Base-by-base conservation (phyloP, 2,888 invertebrate genomes). In the Onthophagus sagittarius region DNA sequence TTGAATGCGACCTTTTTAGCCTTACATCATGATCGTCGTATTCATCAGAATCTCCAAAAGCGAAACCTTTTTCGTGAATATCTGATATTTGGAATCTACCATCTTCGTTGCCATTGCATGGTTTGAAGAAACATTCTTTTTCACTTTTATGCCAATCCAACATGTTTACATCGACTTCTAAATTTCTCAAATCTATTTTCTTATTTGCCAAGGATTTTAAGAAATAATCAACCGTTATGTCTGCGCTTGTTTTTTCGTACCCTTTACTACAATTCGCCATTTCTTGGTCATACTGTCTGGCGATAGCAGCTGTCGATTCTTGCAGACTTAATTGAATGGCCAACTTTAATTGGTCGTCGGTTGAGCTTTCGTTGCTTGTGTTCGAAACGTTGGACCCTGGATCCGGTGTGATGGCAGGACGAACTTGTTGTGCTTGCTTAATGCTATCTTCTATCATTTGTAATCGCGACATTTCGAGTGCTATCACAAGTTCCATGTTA, bases 381-480 rank as follows among this genome's bases (percentile, higher is more conserved):
- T 83, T 85, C n/a, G 84, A 83, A 71, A 84, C 81, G 75, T 84
- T 85, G 1, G 84, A 85, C 72, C 84, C 83, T 14, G 83, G 83
- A 77, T 85, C 85, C 6, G 81, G 79, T 9, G 78, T 79, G 33
- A 78, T 77, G 33, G 77, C 78, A 9, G 77, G 77, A 53, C 39
- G 39, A 69, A 80, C 81, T n/a, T 81, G 82, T 77, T 83, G 86
- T 62, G 81, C 86, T 82, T 87, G 86, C 77, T 87, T 87, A 80
- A 88, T 85, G 77, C 87, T 84, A 79, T 91, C 91, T 81, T 89
- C 88, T 69, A 90, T 87, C 87, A 89, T 89, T 84, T 91, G 91
- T 64, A 91, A 84, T 13, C 91, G 85, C 0, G 91, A 91, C 90
- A 91, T 90, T 83, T 91, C 91, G 74, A 91, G 81, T 0, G 91